Evolutionary conservation across 2,888 invertebrate genomes (phyloP), one percentile per base, ranked within the genome.

Genomic region (Gastrophysa polygoni): DNA sequence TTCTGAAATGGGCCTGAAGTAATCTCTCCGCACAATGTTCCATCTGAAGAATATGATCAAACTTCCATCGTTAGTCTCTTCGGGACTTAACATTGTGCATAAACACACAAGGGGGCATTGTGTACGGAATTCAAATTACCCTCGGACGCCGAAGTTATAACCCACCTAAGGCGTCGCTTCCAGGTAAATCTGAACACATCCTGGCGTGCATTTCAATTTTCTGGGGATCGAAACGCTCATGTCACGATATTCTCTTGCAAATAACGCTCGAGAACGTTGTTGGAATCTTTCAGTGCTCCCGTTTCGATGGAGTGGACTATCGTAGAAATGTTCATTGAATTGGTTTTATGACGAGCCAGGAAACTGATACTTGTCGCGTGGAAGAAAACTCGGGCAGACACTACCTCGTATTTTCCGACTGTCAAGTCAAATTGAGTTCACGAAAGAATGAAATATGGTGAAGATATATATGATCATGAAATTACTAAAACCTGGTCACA

Each of bases 201-300:
- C 58, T 61, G 52, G 67, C 63, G 67, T 68, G 69, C 69, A 71
- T 71, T 70, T 70, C 70, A 71, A 71, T 71, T 71, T 69, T 60
- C 63, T 32, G 48, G 29, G 62, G 61, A 63, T 66, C 62, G 61
- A 59, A 60, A 62, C 55, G 60, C 66, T 68, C 62, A 61, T 49
- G 55, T 29, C 55, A 16, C 50, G 24, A 60, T 61, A 61, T 61
- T 24, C 59, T 46, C 59, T 43, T 46, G 59, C 66, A 63, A 66
- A 60, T 61, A 59, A 61, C 56, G 48, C 59, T 54, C n/a, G 34
- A 28, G 46, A 55, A 63, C 55, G 55, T 29, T 58, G 48, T 54
- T 62, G 46, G 49, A 58, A 59, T 48, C 38, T 56, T 56, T 54
- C 63, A 59, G 55, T 60, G 55, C 47, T 38, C 20, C 46, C 48